These are phyloP conservation scores for Mesochorus sp. DNA, from an alignment of 2,888 invertebrate genomes.

Conservation along the genomic window DNA sequence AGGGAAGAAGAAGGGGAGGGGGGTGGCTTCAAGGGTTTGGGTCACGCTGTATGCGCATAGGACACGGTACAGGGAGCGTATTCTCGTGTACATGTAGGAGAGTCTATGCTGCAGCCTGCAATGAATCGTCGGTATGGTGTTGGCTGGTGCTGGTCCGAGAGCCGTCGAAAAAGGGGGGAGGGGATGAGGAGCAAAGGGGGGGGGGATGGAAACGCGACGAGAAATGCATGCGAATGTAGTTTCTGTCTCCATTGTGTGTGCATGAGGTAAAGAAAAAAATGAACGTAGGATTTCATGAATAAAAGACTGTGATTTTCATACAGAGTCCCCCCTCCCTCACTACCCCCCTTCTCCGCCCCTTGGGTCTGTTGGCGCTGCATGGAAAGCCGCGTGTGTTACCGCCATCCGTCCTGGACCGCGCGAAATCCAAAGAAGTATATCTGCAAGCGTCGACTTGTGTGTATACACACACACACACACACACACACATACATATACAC, in stretches of 20 bases:
- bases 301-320: conserved; percentile 60
- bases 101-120: conserved; percentile 13
- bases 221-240: conserved; percentile 58
- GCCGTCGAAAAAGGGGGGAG: conserved; percentile 39
- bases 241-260: conserved; percentile 54
- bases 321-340: conserved; percentile 20
- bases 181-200: too few relatives aligned
- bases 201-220: conserved; percentile 34
- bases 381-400: conserved; percentile 47
- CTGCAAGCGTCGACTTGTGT: conserved; percentile 20
- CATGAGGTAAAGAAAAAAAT: conserved; percentile 12
- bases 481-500: background rate
- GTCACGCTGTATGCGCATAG: background rate
- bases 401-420: conserved; percentile 20
- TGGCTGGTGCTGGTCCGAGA: conserved; percentile 48
- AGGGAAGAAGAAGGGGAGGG: background rate
- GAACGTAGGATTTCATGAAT: conserved; percentile 56
- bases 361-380: conserved; percentile 29
- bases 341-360: background rate
- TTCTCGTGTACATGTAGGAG: conserved; percentile 18
- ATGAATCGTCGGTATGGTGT: conserved; percentile 51
- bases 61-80: conserved; percentile 20
- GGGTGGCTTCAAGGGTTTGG: background rate
- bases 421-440: conserved; percentile 45
- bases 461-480: background rate